phyloP scores from a whole-genome alignment of 2,113 vertebrate species.

The Thomomys bottae region DNA sequence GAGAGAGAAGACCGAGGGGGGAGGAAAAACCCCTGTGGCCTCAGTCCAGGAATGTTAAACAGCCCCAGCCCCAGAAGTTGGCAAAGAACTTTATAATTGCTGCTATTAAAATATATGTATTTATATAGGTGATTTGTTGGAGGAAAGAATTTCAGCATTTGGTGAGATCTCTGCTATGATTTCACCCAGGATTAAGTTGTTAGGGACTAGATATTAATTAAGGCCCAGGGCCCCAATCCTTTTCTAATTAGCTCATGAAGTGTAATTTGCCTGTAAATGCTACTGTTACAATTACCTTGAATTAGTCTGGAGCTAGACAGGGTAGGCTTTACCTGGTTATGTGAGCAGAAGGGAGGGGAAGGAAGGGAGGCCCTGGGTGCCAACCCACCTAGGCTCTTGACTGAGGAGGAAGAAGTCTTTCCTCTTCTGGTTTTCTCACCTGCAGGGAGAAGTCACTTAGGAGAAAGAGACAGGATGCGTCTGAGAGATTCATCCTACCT shows the following conservation, averaged over 20 bases:
- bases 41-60: constrained; percentile 86
- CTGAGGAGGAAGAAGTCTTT: background rate
- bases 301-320: constrained; percentile 47
- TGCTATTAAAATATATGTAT: constrained; percentile 86
- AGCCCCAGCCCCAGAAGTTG: constrained; percentile 84
- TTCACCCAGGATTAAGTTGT: constrained; percentile 86
- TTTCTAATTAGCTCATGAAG: constrained; percentile 86
- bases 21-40: constrained; percentile 80
- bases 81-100: constrained; percentile 88
- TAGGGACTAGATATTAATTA: constrained; percentile 88
- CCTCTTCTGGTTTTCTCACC: background rate
- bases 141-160: constrained; percentile 84
- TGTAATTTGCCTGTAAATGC: constrained; percentile 84
- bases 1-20: constrained; percentile 37
- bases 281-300: constrained; percentile 74
- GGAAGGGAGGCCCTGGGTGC: background rate
- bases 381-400: background rate
- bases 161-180: constrained; percentile 85
- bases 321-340: background rate
- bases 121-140: constrained; percentile 82
- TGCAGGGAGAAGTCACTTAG: background rate
- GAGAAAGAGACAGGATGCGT: background rate
- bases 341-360: background rate
- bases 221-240: constrained; percentile 81
- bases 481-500: background rate